Percentiles rank a stretch among this genome's conserved stretches.
Conservation (phyloP, 2,888 invertebrate species). For the Rotaria socialis region DNA sequence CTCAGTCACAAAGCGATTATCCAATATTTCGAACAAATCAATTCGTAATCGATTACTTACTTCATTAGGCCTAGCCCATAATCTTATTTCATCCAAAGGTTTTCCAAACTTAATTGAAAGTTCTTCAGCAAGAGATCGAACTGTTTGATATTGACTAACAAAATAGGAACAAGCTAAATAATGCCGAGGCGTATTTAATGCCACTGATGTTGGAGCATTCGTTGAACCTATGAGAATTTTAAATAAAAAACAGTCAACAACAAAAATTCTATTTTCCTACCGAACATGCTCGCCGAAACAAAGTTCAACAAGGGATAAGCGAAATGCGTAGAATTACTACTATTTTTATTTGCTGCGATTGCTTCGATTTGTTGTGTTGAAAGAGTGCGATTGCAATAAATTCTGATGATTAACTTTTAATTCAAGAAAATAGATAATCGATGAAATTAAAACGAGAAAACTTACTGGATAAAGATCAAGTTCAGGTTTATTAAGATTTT, state of each 20-base stretch:
- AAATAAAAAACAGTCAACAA: background rate
- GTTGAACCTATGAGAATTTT: background rate
- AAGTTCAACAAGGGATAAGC: conserved; percentile 1
- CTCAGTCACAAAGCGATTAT: too few species aligned
- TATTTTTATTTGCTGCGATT: background rate
- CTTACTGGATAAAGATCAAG: conserved; percentile 74
- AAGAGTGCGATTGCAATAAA: background rate
- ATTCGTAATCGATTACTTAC: background rate
- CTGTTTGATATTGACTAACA: conserved; percentile 35
- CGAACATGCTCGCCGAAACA: conserved; percentile 11
- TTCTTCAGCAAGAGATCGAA: conserved; percentile 6
- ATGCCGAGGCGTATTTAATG: background rate
- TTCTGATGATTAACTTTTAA: background rate
- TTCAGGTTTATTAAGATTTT: conserved; percentile 64
- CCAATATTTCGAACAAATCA: too few species aligned
- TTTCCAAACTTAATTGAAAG: background rate
- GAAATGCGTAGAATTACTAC: background rate
- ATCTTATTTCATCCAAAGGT: background rate
- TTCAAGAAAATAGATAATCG: background rate
- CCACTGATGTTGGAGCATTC: background rate
- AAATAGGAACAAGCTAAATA: background rate
- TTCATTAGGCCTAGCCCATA: background rate
- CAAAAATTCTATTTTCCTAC: background rate
- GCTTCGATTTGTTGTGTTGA: background rate
- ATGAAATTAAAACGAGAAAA: background rate